Evolutionary conservation across 2,113 vertebrate genomes (phyloP), one percentile per base, ranked within the genome.

Genomic region (Pterophyllum scalare): DNA sequence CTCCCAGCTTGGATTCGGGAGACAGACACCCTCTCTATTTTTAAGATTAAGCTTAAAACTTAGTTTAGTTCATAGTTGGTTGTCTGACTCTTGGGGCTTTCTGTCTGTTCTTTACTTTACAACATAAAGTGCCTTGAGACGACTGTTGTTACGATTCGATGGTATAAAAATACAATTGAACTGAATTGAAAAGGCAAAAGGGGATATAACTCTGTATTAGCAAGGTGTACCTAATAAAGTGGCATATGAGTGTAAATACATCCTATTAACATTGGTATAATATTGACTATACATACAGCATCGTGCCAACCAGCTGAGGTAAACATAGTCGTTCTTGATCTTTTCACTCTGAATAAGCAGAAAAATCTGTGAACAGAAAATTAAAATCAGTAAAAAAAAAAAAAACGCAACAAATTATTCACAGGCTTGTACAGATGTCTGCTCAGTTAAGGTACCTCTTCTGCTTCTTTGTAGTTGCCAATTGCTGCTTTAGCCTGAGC

Each of bases 341-440:
- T 99, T 99, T 91, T 99, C 98, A 90, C 93, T 99, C 91, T 98
- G 98, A 94, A 99, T 98, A 94, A 98, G 94, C 91, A 98, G 96
- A 93, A 99, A 99, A 86, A 97, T 92, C 98, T 99, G 40, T 6
- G 20, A 72, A 62, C 46, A 46, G 14, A 93, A 59, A 91, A 85
- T 62, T 43, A n/a, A 80, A 0, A 46, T 72, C 46, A 43, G 56
- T 20, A 6, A 56, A 20, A 35, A 24, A 11, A 49, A 24, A 67
- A 52, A 7, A 52, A 7, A 26, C 6, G 24, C 7, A 77, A 28
- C 5, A 20, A 17, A 28, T 22, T 20, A 61, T 86, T 81, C 2
- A 3, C 65, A 33, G 3, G 15, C 17, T 6, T 54, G 4, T 22
- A 11, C 7, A 22, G 7, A 33, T 40, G 17, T 67, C 19, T 22